Evolutionary conservation across 1,140 invertebrate species (phyloP), one percentile per base, ranked within the genome.

Genomic region (Cardiocondyla obscurior): DNA sequence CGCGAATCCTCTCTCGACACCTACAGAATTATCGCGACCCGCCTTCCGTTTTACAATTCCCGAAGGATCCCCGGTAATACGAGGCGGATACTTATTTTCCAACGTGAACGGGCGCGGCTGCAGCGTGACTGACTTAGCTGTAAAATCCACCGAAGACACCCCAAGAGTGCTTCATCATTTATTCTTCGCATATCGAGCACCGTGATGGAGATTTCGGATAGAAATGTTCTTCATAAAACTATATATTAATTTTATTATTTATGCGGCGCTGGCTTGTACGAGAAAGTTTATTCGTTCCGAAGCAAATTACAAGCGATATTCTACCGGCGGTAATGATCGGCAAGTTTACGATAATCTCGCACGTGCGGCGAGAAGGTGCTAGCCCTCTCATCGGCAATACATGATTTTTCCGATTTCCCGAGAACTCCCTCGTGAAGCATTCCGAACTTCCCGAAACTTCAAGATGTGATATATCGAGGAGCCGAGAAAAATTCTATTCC

Each of bases 11-110:
- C 81, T 76, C 83, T 83, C 86, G 79, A 85, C 79, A 81, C 83
- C 83, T 85, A 85, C 65, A 55, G 60, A 88, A 88, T 88, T 88
- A 88, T 88, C 83, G 73, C 53, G 58, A 55, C 58, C 74, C 79
- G 79, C 70, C 72, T 82, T 60, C 72, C 85, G 85, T 82, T 88
- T 85, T 82, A 85, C 86, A 87, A 87, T 88, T 82, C 86, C 85
- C 85, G 10, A 19, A 53, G 64, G 85, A 84, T 69, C 10, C 57
- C 64, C 53, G 85, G 62, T 83, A 88, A 81, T 76, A 76, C 82
- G 49, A 60, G 42, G 46, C 44, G 82, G 85, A 86, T 81, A 82
- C 76, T 88, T 88, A 88, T 85, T 87, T 86, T 83, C 81, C 49
- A 19, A 81, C 74, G 49, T 58, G 84, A 85, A 69, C 70, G 64